Evolutionary conservation across 2,797 vertebrate species (phyloP).

Genomic region (Pyrocephalus nanus): DNA sequence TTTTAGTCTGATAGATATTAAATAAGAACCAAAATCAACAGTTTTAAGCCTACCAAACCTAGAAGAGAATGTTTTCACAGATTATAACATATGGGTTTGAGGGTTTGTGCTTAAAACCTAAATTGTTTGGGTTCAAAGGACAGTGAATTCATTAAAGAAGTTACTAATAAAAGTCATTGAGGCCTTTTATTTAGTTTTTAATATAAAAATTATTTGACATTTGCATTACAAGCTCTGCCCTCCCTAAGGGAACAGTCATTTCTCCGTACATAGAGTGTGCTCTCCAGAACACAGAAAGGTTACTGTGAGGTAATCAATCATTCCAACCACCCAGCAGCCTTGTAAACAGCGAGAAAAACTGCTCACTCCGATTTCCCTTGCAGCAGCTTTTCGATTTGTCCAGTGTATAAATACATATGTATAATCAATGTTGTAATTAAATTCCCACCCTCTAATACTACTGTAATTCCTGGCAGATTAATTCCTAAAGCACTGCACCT

Average conservation of each 20-base stretch:
- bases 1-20: constrained; percentile 5
- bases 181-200: constrained; percentile 84
- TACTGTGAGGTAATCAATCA: constrained; percentile 83
- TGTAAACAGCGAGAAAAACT: constrained; percentile 77
- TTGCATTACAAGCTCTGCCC: constrained; percentile 72
- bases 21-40: not conserved
- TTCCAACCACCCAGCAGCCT: constrained; percentile 71
- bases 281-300: constrained; percentile 74
- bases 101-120: constrained; percentile 43
- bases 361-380: constrained; percentile 55
- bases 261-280: constrained; percentile 59
- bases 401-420: constrained; percentile 65
- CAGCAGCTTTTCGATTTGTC: constrained; percentile 61
- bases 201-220: constrained; percentile 85
- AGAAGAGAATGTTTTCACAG: not conserved
- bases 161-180: constrained; percentile 80
- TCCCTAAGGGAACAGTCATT: constrained; percentile 77
- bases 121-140: constrained; percentile 69
- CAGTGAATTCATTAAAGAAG: constrained; percentile 72
- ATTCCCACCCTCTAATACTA: constrained; percentile 75
- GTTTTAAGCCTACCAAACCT: not conserved
- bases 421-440: constrained; percentile 63
- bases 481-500: constrained; percentile 28
- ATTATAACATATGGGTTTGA: constrained; percentile 8
- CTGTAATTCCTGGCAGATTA: constrained; percentile 54